Evolutionary conservation across 2,113 vertebrate genomes (phyloP).

Genomic region (Myrmecobius fasciatus): DNA sequence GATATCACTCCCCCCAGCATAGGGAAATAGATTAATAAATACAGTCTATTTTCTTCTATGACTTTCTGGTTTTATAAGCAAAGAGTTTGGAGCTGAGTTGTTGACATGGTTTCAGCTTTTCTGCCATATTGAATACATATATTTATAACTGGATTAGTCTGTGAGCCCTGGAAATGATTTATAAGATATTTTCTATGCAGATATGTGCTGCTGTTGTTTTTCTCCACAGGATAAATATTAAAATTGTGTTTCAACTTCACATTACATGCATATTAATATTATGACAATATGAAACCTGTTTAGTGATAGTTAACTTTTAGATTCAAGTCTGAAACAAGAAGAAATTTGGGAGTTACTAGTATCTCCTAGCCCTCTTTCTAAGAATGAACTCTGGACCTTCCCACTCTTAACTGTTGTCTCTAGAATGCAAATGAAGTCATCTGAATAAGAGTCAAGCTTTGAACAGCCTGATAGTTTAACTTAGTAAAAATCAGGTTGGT

Average conservation of each 20-base stretch:
- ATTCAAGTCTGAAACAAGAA: constrained; percentile 75
- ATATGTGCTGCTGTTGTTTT: constrained; percentile 79
- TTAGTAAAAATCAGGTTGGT: neutral
- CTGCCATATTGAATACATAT: constrained; percentile 73
- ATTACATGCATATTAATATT: constrained; percentile 82
- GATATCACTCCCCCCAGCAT: neutral
- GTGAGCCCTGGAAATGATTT: constrained; percentile 79
- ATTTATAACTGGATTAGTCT: constrained; percentile 79
- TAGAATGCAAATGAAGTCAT: neutral
- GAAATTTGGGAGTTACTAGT: constrained; percentile 62
- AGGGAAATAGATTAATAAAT: constrained; percentile 1
- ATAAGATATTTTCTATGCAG: constrained; percentile 80
- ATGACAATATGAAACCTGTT: constrained; percentile 78
- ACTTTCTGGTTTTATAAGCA: neutral
- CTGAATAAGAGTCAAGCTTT: neutral
- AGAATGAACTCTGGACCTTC: constrained; percentile 68
- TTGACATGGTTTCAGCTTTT: constrained; percentile 57
- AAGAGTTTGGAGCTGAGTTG: constrained; percentile 35
- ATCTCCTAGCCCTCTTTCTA: constrained; percentile 66
- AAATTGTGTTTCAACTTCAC: constrained; percentile 79
- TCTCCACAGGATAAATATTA: constrained; percentile 82
- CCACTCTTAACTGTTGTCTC: constrained; percentile 56
- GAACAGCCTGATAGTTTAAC: neutral
- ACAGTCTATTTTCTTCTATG: neutral
- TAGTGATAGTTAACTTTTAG: constrained; percentile 78